A percentile compares a stretch with the other conserved stretches of the same genome.
phyloP scores from a whole-genome alignment of 2,113 vertebrate species.

The Phaethon lepturus region DNA sequence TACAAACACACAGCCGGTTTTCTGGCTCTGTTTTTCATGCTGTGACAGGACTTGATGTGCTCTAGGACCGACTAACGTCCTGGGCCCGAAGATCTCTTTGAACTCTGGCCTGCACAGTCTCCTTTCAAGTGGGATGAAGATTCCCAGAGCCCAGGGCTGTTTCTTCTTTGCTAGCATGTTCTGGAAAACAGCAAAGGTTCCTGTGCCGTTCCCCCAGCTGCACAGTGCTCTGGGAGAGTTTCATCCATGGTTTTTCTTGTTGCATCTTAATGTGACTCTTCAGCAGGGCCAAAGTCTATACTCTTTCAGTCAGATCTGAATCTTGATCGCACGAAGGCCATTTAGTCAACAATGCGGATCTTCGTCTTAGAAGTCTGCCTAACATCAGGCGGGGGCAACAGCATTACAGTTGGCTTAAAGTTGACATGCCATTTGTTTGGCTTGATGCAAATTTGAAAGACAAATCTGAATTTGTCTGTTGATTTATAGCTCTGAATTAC shows the following conservation, averaged over 20 bases:
- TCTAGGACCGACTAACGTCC: accelerated
- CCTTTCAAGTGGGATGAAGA: constrained; percentile 12
- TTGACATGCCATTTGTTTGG: not conserved
- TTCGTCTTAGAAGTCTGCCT: not conserved
- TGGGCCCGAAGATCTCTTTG: not conserved
- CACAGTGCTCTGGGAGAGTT: not conserved
- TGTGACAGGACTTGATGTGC: not conserved
- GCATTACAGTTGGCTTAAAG: not conserved
- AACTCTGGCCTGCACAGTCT: not conserved
- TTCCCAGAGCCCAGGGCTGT: not conserved
- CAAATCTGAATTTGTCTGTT: not conserved
- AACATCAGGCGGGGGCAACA: not conserved
- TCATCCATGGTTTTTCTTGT: not conserved
- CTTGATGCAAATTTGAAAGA: not conserved
- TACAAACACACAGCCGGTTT: not conserved
- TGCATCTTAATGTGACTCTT: not conserved
- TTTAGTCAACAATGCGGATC: not conserved
- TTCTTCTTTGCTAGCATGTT: not conserved
- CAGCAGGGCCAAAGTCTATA: not conserved
- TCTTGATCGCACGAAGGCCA: not conserved
- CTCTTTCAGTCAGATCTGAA: not conserved
- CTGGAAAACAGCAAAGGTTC: not conserved
- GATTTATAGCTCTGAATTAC: not conserved
- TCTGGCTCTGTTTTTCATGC: not conserved
- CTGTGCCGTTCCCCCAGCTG: not conserved